Base-by-base conservation (phyloP, 64 coral and sea anemone genomes). In the Pachyseris speciosa region DNA sequence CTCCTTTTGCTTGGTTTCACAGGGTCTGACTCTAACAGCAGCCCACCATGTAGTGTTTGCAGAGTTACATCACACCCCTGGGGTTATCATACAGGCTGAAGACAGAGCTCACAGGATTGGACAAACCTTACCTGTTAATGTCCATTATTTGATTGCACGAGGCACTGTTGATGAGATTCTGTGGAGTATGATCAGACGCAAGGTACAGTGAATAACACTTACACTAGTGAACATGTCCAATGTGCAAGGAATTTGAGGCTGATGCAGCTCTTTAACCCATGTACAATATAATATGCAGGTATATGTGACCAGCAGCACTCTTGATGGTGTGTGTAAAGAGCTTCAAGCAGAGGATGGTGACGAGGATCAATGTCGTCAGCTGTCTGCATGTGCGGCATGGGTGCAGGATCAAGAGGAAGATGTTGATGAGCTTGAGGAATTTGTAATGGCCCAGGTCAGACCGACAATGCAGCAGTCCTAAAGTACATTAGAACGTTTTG, bases 91-190 rank as follows among this genome's bases (percentile, higher is more conserved):
- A 67, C 96, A 99, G 73, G 96, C 96, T 13, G 94, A 99, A 45
- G 96, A 99, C 37, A 87, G 96, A 59, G 93, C 89, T 5, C 96
- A 99, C 71, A 88, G 96, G 36, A 99, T 99, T 83, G 96, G 96
- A 57, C 96, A 99, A 52, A 68, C 84, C 29, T 87, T 95, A 38
- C 84, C 93, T 50, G 96, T 99, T 16, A 92, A 95, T 69, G 75
- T 99, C 3, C 96, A 99, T 28, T 99, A 99, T 39, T 81, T 99
- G 58, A 91, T 99, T 26, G 96, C 93, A 44, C 71, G 79, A n/a
- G 86, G 94, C 9, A 99, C 96, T 30, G 67, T 99, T 27, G 96
- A 99, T 81, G 96, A 99, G 74, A 92, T 95, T 34, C 71, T 99
- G 16, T 99, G 96, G 96, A 24, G 64, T 12, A 95, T 95, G 93